A percentile compares a stretch with the other conserved stretches of the same genome.
These are phyloP conservation scores for Columbina picui DNA, from an alignment of 2,113 vertebrate species.

Conservation along the genomic window DNA sequence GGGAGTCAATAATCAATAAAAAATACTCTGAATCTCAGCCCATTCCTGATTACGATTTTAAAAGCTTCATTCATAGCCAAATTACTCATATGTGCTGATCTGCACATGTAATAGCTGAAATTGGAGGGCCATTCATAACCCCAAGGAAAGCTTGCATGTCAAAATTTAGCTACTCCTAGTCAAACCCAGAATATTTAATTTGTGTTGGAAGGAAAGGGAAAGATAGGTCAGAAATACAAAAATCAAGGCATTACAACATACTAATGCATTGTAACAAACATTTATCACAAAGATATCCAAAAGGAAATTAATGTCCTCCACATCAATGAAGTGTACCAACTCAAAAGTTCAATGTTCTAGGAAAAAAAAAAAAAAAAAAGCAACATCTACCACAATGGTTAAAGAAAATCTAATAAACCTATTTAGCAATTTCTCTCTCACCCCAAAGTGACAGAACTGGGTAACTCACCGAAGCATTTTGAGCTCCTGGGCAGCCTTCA, in stretches of 20 bases:
- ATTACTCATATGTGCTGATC: background rate
- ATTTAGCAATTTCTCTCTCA: background rate
- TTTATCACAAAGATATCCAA: background rate
- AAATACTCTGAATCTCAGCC: background rate
- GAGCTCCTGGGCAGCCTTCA: conserved; percentile 98
- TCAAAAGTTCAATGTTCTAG: background rate
- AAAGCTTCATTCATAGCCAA: background rate
- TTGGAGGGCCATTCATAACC: background rate
- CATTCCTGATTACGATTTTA: background rate
- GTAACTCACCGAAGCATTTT: conserved; percentile 93
- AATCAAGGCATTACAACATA: background rate
- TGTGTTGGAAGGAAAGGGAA: background rate
- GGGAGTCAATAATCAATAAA: background rate
- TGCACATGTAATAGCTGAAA: background rate
- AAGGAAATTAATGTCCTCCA: background rate
- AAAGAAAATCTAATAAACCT: background rate
- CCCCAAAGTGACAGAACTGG: background rate
- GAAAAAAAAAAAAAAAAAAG: background rate
- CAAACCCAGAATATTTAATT: background rate
- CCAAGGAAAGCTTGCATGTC: background rate
- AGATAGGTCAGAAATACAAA: background rate
- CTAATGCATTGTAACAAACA: background rate
- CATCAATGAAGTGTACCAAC: background rate
- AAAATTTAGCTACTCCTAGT: background rate
- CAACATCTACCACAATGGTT: background rate